Conservation (phyloP, 2,113 vertebrate species). For the Cololabis saira region DNA sequence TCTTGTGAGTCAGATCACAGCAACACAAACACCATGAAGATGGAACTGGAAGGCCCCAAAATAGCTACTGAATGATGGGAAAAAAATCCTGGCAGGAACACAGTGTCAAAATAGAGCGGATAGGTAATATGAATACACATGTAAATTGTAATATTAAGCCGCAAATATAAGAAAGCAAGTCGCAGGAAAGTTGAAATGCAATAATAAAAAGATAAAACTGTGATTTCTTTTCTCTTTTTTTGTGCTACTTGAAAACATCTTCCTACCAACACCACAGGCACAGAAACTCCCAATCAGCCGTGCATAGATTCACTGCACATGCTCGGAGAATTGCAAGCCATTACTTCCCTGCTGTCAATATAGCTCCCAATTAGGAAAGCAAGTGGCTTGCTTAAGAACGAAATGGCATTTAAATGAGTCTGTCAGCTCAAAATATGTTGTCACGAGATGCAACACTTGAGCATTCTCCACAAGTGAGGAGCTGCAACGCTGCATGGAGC, state of each 20-base stretch:
- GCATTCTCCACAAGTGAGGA: conserved; percentile 11
- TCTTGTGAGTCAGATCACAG: conserved; percentile 58
- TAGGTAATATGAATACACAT: conserved; percentile 46
- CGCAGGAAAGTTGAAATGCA: conserved; percentile 19
- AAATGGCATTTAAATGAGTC: conserved; percentile 42
- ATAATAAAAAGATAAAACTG: conserved; percentile 25
- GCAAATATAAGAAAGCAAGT: conserved; percentile 36
- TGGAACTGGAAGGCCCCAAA: conserved; percentile 45
- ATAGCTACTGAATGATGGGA: conserved; percentile 40
- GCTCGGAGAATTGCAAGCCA: conserved; percentile 2
- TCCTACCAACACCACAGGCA: conserved; percentile 13
- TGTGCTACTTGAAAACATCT: no score
- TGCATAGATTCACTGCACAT: conserved; percentile 17
- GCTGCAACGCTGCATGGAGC: conserved; percentile 22
- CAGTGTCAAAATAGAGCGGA: conserved; percentile 44
- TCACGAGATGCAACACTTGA: conserved; percentile 27
- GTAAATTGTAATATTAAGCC: conserved; percentile 21
- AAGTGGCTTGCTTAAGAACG: conserved; percentile 26
- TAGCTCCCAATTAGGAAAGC: conserved; percentile 33
- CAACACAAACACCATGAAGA: conserved; percentile 40
- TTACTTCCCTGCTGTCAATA: conserved; percentile 13
- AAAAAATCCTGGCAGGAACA: conserved; percentile 39
- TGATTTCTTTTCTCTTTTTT: no score
- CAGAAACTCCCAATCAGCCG: conserved; percentile 20
- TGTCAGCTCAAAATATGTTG: conserved; percentile 36